Percentiles rank a stretch among this genome's conserved stretches.
Conservation (phyloP, 2,888 invertebrate genomes). For the Mythimna albipuncta region DNA sequence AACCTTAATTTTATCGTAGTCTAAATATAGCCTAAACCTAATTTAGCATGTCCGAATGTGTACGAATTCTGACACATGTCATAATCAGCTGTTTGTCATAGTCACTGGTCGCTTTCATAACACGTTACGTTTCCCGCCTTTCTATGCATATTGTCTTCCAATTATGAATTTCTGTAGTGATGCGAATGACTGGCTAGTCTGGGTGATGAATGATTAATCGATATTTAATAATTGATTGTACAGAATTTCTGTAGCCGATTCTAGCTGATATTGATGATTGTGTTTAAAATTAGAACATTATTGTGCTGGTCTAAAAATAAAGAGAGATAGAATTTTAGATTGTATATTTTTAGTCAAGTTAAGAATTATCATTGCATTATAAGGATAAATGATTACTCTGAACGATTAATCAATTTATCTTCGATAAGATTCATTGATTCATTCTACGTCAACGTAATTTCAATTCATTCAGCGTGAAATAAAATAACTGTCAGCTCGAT, state of each 20-base stretch:
- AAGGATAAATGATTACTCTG: neutral
- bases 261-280: neutral
- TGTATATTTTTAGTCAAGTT: neutral
- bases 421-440: too few species aligned
- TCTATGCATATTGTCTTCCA: constrained; percentile 51
- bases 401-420: neutral
- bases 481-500: too few species aligned
- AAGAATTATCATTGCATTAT: neutral
- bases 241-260: constrained; percentile 4
- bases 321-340: neutral
- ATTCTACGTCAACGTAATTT: too few species aligned
- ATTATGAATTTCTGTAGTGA: constrained; percentile 45
- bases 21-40: neutral
- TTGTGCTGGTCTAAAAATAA: neutral
- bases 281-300: constrained; percentile 3
- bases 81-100: constrained; percentile 46
- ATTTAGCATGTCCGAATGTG: constrained; percentile 5
- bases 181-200: constrained; percentile 33
- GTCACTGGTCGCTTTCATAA: constrained; percentile 50
- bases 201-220: constrained; percentile 19
- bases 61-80: constrained; percentile 30
- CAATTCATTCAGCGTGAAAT: too few species aligned
- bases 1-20: neutral
- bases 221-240: constrained; percentile 21
- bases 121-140: constrained; percentile 57